Percentiles rank a stretch among this genome's conserved stretches.
Conservation (phyloP, 2,113 vertebrate genomes). For the Phylloscopus whistleri region DNA sequence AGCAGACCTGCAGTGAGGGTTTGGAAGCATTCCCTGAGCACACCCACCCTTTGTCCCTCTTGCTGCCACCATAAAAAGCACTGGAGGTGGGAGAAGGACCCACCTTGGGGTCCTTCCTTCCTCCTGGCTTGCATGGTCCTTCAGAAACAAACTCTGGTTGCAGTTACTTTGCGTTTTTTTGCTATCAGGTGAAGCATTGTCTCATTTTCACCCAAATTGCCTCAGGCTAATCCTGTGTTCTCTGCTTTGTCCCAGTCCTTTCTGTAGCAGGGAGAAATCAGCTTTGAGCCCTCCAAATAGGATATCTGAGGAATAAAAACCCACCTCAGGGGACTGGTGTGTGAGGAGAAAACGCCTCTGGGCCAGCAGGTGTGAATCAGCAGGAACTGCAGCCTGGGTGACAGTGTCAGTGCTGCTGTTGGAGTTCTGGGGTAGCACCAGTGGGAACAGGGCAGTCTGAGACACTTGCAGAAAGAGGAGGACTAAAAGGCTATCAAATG, state of each 20-base stretch:
- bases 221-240: neutral
- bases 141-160: neutral
- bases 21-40: neutral
- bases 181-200: neutral
- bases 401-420: neutral
- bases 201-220: neutral
- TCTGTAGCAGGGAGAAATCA: neutral
- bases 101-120: too few relatives aligned
- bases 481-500: neutral
- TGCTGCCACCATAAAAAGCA: neutral
- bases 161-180: neutral
- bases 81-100: neutral
- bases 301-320: neutral
- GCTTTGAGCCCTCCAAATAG: neutral
- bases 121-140: neutral
- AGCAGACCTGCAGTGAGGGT: neutral
- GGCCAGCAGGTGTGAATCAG: neutral
- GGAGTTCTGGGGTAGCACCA: neutral
- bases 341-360: neutral
- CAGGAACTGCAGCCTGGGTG: neutral
- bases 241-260: neutral
- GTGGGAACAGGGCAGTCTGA: neutral
- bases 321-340: neutral
- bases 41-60: neutral
- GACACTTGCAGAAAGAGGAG: neutral